Conservation (phyloP, 2,113 vertebrate genomes). For the Raja brachyura region DNA sequence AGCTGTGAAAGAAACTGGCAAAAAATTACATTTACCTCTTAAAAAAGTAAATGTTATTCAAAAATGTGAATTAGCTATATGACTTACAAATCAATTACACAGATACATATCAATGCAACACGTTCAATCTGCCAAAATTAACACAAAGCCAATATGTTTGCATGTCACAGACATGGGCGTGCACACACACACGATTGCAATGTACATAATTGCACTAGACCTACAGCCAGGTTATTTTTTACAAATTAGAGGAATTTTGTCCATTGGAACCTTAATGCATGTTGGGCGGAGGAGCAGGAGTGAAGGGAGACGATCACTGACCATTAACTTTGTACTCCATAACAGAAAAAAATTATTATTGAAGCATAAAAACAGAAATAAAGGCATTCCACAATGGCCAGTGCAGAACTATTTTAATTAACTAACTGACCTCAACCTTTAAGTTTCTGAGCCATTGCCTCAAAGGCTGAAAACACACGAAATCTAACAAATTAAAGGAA, state of each 20-base stretch:
- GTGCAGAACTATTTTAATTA: conserved; percentile 41
- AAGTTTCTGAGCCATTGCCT: conserved; percentile 45
- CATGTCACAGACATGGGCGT: conserved; percentile 54
- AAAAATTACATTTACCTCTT: conserved; percentile 78
- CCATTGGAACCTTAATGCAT: conserved; percentile 42
- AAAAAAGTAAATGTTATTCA: conserved; percentile 79
- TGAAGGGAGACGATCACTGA: conserved; percentile 46
- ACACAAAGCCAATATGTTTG: conserved; percentile 87
- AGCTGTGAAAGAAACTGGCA: conserved; percentile 72
- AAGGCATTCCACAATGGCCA: conserved; percentile 43
- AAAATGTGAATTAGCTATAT: conserved; percentile 80
- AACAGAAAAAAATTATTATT: conserved; percentile 45
- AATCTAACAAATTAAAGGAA: background rate
- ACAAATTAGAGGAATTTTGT: conserved; percentile 74
- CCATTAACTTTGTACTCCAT: conserved; percentile 59
- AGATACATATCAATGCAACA: conserved; percentile 90
- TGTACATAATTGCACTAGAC: conserved; percentile 86
- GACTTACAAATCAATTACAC: conserved; percentile 90
- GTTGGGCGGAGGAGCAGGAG: conserved; percentile 47
- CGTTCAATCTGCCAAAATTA: conserved; percentile 90
- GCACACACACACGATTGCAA: conserved; percentile 61
- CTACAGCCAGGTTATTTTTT: conserved; percentile 62
- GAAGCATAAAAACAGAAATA: conserved; percentile 43
- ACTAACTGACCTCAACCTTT: conserved; percentile 45
- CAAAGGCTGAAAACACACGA: conserved; percentile 31